Percentiles rank a stretch among this genome's conserved stretches.
Evolutionary conservation across 2,888 invertebrate genomes (phyloP).

Genomic region (Polyploca ridens): DNA sequence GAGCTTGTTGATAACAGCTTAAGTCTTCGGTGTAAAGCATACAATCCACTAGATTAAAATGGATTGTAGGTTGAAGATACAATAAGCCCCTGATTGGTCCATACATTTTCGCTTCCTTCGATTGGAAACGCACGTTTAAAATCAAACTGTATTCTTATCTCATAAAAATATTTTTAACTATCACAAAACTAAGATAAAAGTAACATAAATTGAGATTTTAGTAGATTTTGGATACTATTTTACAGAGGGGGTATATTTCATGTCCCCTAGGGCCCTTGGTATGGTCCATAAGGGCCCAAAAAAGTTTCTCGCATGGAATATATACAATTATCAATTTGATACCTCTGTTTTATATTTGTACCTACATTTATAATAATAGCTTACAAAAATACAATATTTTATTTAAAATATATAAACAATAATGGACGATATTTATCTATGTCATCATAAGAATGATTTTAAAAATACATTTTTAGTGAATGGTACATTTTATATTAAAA

Average conservation of each 20-base stretch:
- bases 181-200: neutral
- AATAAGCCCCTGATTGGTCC: neutral
- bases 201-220: constrained; percentile 7
- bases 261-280: neutral
- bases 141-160: neutral
- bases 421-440: neutral
- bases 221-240: neutral
- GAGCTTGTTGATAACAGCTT: too few relatives aligned
- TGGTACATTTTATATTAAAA: constrained; percentile 1
- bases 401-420: constrained; percentile 4
- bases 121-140: neutral
- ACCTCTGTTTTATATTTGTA: neutral
- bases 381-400: neutral
- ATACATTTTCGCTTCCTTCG: neutral
- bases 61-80: too few relatives aligned
- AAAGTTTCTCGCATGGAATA: neutral
- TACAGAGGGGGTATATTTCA: neutral
- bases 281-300: neutral
- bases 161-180: neutral
- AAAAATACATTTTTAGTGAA: neutral
- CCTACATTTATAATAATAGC: constrained; percentile 4
- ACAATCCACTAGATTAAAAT: too few relatives aligned
- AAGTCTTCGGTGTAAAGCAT: too few relatives aligned
- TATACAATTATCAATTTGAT: constrained; percentile 1
- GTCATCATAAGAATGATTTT: neutral